Evolutionary conservation across 2,888 invertebrate genomes (phyloP).

Genomic region (Trilocha varians): DNA sequence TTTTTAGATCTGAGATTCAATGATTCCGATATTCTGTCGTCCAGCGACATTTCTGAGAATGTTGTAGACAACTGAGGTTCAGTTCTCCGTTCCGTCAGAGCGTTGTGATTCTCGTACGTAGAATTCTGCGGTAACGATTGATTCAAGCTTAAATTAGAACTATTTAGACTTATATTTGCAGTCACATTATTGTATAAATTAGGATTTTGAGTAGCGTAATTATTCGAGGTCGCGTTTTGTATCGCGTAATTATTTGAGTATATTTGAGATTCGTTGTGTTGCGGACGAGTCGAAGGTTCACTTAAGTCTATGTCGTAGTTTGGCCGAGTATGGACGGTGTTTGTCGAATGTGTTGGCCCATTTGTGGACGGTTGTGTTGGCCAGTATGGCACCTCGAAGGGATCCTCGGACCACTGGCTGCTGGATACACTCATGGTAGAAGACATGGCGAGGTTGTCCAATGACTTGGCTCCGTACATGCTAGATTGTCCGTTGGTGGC

Average conservation of each 20-base stretch:
- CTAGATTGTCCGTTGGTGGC: conserved; percentile 29
- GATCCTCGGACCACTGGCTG: conserved; percentile 24
- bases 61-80: conserved; percentile 25
- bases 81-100: conserved; percentile 34
- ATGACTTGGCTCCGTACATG: conserved; percentile 54
- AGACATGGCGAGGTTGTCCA: conserved; percentile 43
- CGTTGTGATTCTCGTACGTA: conserved; percentile 30
- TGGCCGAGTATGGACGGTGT: conserved; percentile 11
- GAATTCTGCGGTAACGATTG: conserved; percentile 18
- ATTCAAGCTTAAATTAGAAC: not conserved
- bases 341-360: not conserved
- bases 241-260: conserved; percentile 31
- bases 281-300: conserved; percentile 16
- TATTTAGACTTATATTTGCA: not conserved
- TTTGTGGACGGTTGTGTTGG: conserved; percentile 23
- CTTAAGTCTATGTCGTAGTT: conserved; percentile 25
- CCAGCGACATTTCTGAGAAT: conserved; percentile 52
- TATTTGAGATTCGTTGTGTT: conserved; percentile 42
- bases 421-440: conserved; percentile 10
- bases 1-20: conserved; percentile 61
- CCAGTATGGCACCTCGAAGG: conserved; percentile 56
- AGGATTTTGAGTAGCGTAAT: not conserved
- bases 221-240: too few species aligned
- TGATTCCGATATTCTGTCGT: conserved; percentile 64
- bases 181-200: not conserved